Evolutionary conservation across 2,113 vertebrate genomes (phyloP).

Genomic region (Xiphophorus couchianus): DNA sequence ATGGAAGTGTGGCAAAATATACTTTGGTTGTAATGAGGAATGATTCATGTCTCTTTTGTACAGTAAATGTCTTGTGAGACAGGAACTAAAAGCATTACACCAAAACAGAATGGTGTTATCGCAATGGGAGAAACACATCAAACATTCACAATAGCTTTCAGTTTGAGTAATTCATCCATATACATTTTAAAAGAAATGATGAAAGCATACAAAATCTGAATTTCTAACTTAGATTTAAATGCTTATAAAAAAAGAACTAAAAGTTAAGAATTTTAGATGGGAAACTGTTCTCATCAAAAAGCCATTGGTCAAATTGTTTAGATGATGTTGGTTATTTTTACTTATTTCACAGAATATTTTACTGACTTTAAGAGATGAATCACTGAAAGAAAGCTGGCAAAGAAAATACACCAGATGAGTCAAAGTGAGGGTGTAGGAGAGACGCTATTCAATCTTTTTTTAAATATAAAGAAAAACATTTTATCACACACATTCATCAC

Average conservation of each 20-base stretch:
- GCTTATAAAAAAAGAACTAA: slow-evolving; percentile 2
- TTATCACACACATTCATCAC: slow-evolving; percentile 4
- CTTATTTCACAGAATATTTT: slow-evolving; percentile 10
- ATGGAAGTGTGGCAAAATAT: not conserved
- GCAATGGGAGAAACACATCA: slow-evolving; percentile 10
- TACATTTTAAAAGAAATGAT: slow-evolving; percentile 34
- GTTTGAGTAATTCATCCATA: slow-evolving; percentile 24
- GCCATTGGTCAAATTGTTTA: not conserved
- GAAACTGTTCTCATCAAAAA: not conserved
- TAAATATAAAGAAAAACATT: not conserved
- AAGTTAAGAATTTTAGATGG: not conserved
- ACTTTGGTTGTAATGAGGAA: not conserved
- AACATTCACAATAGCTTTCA: slow-evolving; percentile 15
- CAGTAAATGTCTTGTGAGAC: too few species aligned
- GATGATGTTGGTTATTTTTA: not conserved
- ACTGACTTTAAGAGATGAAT: slow-evolving; percentile 5
- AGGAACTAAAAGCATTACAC: not conserved
- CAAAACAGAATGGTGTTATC: not conserved
- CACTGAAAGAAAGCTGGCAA: slow-evolving; percentile 14
- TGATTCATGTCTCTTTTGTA: too few species aligned
- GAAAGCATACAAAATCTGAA: slow-evolving; percentile 39
- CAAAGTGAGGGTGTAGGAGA: slow-evolving; percentile 9
- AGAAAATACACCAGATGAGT: slow-evolving; percentile 1
- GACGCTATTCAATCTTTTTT: not conserved
- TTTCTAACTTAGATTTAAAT: slow-evolving; percentile 21